Conservation (phyloP, 2,888 invertebrate genomes). For the Icerya purchasi region DNA sequence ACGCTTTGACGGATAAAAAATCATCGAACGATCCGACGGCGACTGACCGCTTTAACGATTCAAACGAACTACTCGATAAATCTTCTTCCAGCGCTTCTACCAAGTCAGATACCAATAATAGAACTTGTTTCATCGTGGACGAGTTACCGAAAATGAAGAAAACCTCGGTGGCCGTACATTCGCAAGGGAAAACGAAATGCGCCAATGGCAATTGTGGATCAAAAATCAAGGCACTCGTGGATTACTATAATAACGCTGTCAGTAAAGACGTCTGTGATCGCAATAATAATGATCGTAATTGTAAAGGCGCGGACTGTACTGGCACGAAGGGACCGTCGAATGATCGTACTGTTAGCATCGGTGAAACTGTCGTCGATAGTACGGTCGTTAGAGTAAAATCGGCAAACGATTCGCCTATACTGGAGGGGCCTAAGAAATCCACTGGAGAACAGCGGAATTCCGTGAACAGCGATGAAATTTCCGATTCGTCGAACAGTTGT, state of each 20-base stretch:
- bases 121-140: slow-evolving; percentile 16
- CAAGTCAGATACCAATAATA: not conserved
- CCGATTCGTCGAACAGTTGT: too few relatives aligned
- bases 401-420: too few relatives aligned
- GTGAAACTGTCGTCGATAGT: too few relatives aligned
- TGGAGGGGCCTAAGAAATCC: too few relatives aligned
- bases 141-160: slow-evolving; percentile 13
- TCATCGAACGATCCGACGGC: not conserved
- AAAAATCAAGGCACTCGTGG: too few relatives aligned
- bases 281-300: not conserved
- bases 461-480: too few relatives aligned
- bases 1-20: not conserved
- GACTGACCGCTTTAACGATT: not conserved
- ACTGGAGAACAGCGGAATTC: too few relatives aligned
- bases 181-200: too few relatives aligned
- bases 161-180: not conserved
- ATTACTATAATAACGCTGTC: not conserved
- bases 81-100: not conserved
- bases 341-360: too few relatives aligned
- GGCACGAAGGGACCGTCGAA: not conserved
- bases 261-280: not conserved
- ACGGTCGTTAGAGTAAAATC: too few relatives aligned
- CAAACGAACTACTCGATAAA: not conserved
- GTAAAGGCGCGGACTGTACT: not conserved
- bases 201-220: too few relatives aligned